Conservation (phyloP, 2,797 vertebrate genomes). For the Lutjanus argentimaculatus region DNA sequence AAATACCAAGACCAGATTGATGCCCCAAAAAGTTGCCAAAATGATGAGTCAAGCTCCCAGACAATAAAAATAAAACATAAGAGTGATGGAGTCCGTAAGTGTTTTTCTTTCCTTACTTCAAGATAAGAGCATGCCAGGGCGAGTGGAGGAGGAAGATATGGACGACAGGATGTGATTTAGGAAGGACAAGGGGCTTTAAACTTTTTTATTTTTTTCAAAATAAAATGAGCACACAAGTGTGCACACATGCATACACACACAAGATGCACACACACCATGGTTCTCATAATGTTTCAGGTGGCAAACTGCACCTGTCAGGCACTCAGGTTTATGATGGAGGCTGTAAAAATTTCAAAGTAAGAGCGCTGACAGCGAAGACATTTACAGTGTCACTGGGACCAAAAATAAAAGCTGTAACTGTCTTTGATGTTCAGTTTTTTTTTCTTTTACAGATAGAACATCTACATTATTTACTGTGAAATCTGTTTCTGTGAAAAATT, state of each 20-base stretch:
- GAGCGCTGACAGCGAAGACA: not conserved
- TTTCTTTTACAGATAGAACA: not conserved
- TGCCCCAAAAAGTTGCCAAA: not conserved
- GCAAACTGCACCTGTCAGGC: constrained; percentile 23
- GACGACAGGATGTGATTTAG: constrained; percentile 39
- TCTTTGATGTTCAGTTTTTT: not conserved
- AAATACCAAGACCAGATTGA: not conserved
- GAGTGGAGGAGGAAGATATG: constrained; percentile 26
- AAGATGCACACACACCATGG: too few species aligned
- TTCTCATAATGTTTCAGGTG: constrained; percentile 4
- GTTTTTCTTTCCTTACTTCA: constrained; percentile 38
- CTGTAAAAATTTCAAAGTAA: constrained; percentile 5
- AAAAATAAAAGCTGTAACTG: not conserved
- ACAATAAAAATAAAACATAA: constrained; percentile 25
- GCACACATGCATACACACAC: too few species aligned
- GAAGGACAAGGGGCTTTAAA: constrained; percentile 15
- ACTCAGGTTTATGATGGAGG: not conserved
- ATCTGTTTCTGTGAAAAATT: constrained; percentile 3
- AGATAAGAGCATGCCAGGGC: constrained; percentile 39
- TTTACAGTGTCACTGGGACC: constrained; percentile 5
- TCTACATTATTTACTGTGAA: constrained; percentile 9
- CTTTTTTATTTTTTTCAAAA: constrained; percentile 4
- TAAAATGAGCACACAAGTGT: constrained; percentile 2
- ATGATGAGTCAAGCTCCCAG: constrained; percentile 1
- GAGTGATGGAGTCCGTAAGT: not conserved